Conservation (phyloP, 2,113 vertebrate species). For the Oncorhynchus nerka region DNA sequence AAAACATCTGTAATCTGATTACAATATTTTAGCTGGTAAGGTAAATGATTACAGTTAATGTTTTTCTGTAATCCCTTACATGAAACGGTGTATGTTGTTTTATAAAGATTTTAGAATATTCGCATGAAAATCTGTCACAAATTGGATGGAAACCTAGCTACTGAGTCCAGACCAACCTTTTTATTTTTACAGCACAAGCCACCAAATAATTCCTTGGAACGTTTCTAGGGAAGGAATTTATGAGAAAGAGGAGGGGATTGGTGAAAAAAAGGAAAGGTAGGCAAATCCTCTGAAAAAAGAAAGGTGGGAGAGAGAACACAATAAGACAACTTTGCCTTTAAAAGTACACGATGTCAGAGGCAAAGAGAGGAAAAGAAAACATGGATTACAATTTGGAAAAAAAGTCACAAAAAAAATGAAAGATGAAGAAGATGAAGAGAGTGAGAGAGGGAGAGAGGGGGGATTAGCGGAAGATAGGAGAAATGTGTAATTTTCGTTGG, state of each 20-base stretch:
- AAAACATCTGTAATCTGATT: no score
- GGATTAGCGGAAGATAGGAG: slow-evolving; percentile 42
- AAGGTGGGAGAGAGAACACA: not conserved
- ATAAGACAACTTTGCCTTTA: not conserved
- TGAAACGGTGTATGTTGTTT: no score
- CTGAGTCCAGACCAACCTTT: slow-evolving; percentile 56
- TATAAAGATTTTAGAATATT: no score
- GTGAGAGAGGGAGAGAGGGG: slow-evolving; percentile 4
- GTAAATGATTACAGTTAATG: no score
- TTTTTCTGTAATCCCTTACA: no score
- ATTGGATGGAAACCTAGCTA: slow-evolving; percentile 60
- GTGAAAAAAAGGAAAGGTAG: not conserved
- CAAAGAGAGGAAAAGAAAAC: not conserved
- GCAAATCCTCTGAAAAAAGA: not conserved
- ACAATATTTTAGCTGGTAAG: no score
- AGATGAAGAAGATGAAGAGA: slow-evolving; percentile 7
- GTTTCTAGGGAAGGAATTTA: slow-evolving; percentile 66
- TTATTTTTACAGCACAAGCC: slow-evolving; percentile 54
- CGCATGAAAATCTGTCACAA: no score
- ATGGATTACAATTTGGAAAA: not conserved
- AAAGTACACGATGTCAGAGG: slow-evolving; percentile 14
- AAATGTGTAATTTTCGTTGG: slow-evolving; percentile 70
- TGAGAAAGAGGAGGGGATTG: slow-evolving; percentile 20
- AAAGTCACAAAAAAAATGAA: not conserved
- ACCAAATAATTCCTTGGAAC: slow-evolving; percentile 72